Evolutionary conservation across 1,140 invertebrate genomes (phyloP), one percentile per base, ranked within the genome.

Genomic region (Chironomus tepperi): DNA sequence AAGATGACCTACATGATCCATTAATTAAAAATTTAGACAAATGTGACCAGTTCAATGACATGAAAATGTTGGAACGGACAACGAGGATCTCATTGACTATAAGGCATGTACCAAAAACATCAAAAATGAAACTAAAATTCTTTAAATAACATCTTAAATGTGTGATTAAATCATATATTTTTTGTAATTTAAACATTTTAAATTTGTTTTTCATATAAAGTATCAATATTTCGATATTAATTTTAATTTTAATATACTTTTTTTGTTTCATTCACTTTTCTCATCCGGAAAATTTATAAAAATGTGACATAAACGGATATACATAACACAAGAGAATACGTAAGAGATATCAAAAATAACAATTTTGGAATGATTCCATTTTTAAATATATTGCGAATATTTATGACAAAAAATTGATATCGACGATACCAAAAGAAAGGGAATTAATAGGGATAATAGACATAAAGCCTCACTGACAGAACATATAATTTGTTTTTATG

Each of bases 11-110:
- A 86, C 78, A 83, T 86, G 73, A 85, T 91, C 76, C 83, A 83
- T 47, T 19, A 9, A 7, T 70, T 0, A 70, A 19, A 6, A 98
- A 97, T 83, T 83, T 92, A 76, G 77, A 86, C 75, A 81, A 86
- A 77, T 91, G 88, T 80, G 84, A 83, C 74, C 77, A 79, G 70
- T 83, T 81, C 79, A 78, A 18, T 81, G 86, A 73, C 87, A 85
- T 34, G 65, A 81, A 87, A 76, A 83, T 81, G 74, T 77, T 96
- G 42, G 78, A 84, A 73, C 86, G 96, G 74, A 82, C 84, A 1
- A 93, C 89, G 12, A 88, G 96, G 80, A 84, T 98, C 76, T 98
- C 96, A 7, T 83, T 98, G 43, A 99, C 97, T 57, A 97, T 98
- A 76, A 88, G 96, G 81, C 89, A 96, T 87, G 95, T 98, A 8